Evolutionary conservation across 2,113 vertebrate genomes (phyloP), one percentile per base, ranked within the genome.

Genomic region (Passer montanus): DNA sequence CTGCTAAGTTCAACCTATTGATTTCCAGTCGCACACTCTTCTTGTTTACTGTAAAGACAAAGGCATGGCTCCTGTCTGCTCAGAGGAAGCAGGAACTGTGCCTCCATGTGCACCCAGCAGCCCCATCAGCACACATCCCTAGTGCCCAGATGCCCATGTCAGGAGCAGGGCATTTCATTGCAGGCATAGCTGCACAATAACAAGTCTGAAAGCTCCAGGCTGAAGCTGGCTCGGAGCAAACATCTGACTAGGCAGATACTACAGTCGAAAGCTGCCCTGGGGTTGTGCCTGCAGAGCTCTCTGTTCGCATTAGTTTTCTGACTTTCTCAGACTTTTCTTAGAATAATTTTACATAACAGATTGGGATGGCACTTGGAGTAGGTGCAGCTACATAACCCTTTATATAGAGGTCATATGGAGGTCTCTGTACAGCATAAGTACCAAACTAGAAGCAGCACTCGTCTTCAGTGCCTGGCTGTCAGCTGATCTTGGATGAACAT

Each of bases 241-340:
- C 59, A 77, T 83, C 95, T 94, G 90, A 90, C 94, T 86, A 33
- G 33, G 75, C 75, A 93, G 90, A 88, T 92, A 84, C 41, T 49
- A 20, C 41, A 67, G 67, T 5, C 3, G 0, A 92, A 81, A 91
- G 64, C 80, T 93, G 76, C 87, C 89, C 66, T 70, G 60, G 49
- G 79, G 92, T 92, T 3, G 4, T 83, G 92, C 94, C 87, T 87
- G 74, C 67, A 95, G 90, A 95, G 44, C 70, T 64, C 62, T 83
- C 55, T 46, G 26, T 30, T 92, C 5, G 0, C 46, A 64, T 76
- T 64, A 35, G 13, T 79, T 87, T 72, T 68, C 86, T 88, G 79
- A 93, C 53, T 94, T 94, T 89, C 68, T 87, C 77, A 84, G 64
- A 70, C 66, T 96, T 95, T 72, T 70, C 78, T 76, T 52, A 37